These are phyloP conservation scores for Rhopalosiphum maidis DNA, from an alignment of 1,140 invertebrate species.

Conservation along the genomic window DNA sequence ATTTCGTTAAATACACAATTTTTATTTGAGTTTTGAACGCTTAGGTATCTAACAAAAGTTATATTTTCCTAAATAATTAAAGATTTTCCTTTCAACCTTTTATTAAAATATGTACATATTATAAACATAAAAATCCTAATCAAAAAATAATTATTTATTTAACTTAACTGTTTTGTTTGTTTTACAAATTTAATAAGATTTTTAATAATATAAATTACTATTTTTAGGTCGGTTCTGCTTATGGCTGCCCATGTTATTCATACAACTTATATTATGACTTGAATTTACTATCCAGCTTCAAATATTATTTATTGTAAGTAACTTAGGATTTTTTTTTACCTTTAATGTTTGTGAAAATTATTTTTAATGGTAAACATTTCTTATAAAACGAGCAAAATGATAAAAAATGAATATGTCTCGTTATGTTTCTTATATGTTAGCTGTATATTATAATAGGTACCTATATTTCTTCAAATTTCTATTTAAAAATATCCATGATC, in stretches of 20 bases:
- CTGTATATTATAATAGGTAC: background rate
- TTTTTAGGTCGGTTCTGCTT: constrained; percentile 41
- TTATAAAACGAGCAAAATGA: background rate
- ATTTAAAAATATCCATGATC: background rate
- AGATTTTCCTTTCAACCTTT: background rate
- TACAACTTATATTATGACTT: background rate
- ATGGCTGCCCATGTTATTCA: constrained; percentile 9
- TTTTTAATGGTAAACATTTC: background rate
- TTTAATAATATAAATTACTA: background rate
- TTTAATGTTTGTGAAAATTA: background rate
- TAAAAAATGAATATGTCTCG: background rate
- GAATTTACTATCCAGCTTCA: constrained; percentile 7
- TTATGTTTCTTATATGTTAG: background rate
- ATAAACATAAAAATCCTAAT: background rate
- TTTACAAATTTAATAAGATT: background rate
- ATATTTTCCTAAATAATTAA: background rate
- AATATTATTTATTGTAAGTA: constrained; percentile 48
- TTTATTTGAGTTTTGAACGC: no score
- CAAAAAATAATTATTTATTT: background rate
- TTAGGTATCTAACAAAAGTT: background rate
- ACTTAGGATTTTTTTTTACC: background rate
- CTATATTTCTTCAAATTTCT: background rate
- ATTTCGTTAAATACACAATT: no score
- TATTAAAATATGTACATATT: background rate
- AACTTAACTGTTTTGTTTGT: background rate